phyloP scores from a whole-genome alignment of 2,797 vertebrate species.

The Melanotaenia maccullochi region DNA sequence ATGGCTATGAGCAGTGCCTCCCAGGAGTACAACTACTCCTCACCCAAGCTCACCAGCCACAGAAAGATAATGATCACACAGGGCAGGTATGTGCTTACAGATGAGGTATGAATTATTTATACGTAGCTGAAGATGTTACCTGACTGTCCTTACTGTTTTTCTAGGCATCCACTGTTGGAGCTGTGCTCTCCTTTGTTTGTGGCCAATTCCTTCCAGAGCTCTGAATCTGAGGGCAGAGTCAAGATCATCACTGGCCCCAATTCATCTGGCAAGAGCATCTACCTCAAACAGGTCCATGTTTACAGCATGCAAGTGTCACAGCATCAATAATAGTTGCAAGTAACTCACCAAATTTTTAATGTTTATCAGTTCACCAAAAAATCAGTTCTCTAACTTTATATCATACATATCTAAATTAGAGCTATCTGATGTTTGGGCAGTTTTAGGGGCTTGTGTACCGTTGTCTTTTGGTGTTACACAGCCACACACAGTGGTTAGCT shows the following conservation, averaged over 20 bases:
- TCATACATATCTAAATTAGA: neutral
- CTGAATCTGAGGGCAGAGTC: conserved; percentile 84
- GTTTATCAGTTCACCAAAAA: neutral
- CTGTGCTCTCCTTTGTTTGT: conserved; percentile 92
- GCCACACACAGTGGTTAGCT: neutral
- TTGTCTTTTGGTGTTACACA: conserved; percentile 14
- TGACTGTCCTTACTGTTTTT: conserved; percentile 18
- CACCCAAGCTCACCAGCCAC: conserved; percentile 82
- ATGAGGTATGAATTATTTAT: neutral
- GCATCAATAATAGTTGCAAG: neutral
- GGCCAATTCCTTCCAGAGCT: conserved; percentile 88
- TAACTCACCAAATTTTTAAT: neutral
- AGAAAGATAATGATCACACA: conserved; percentile 86
- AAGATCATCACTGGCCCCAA: conserved; percentile 96
- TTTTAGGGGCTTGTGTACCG: neutral
- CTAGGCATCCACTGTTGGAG: conserved; percentile 93
- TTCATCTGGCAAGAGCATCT: conserved; percentile 97
- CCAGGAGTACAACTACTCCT: conserved; percentile 90
- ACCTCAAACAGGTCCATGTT: conserved; percentile 89
- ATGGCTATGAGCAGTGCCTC: conserved; percentile 90
- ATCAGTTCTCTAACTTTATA: neutral
- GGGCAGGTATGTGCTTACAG: conserved; percentile 82
- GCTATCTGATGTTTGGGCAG: neutral
- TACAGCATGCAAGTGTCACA: neutral
- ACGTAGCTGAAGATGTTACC: neutral